Conservation (phyloP, 2,113 vertebrate species). For the Vimba vimba region DNA sequence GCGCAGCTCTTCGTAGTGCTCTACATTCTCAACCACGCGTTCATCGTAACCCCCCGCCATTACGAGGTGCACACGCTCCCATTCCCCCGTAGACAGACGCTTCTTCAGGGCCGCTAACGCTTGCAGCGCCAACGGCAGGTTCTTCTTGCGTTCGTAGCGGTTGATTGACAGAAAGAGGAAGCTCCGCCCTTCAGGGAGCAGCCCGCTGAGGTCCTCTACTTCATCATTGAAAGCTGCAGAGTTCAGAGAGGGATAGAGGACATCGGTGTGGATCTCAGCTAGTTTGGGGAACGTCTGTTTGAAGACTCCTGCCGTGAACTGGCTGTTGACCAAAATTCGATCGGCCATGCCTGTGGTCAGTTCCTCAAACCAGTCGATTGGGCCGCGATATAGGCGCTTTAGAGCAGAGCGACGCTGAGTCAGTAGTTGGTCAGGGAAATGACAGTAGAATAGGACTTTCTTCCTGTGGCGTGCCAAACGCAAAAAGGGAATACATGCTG, state of each 20-base stretch:
- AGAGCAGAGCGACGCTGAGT: constrained; percentile 83
- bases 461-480: constrained; percentile 85
- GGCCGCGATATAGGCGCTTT: constrained; percentile 86
- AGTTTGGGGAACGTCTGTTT: constrained; percentile 88
- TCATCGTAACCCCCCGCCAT: constrained; percentile 94
- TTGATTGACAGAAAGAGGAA: constrained; percentile 94
- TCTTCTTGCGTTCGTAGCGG: constrained; percentile 96
- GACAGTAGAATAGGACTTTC: constrained; percentile 97
- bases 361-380: constrained; percentile 92
- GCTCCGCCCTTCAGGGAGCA: constrained; percentile 80
- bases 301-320: constrained; percentile 89
- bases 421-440: constrained; percentile 95
- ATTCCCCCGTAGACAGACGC: constrained; percentile 72
- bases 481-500: constrained; percentile 92
- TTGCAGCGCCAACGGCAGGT: constrained; percentile 83
- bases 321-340: constrained; percentile 92
- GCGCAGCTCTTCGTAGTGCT: constrained; percentile 88
- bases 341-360: constrained; percentile 96
- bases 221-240: constrained; percentile 79
- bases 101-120: constrained; percentile 79
- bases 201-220: constrained; percentile 71
- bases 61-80: constrained; percentile 85
- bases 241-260: constrained; percentile 95
- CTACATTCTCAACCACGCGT: constrained; percentile 88
- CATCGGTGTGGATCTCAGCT: constrained; percentile 78